Percentiles rank a stretch among this genome's conserved stretches.
phyloP scores from a whole-genome alignment of 2,797 vertebrate genomes.

The Nyctibius grandis region DNA sequence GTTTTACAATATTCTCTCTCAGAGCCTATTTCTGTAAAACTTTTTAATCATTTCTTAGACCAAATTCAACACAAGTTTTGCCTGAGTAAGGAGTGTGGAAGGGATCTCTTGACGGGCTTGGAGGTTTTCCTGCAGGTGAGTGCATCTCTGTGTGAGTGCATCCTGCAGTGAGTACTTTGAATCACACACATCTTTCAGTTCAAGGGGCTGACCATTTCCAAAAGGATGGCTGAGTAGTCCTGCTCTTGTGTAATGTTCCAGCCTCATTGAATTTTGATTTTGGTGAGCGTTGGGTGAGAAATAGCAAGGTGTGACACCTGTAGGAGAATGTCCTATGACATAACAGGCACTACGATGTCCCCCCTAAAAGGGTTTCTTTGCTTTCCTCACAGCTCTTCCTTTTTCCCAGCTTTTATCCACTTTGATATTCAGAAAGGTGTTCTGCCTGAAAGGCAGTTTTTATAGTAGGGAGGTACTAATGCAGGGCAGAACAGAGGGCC shows the following conservation, averaged over 20 bases:
- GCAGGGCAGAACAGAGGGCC: neutral
- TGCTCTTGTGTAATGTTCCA: neutral
- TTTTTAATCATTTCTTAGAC: neutral
- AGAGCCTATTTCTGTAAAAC: neutral
- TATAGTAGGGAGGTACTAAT: neutral
- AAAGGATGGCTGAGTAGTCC: neutral
- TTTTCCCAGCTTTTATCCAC: neutral
- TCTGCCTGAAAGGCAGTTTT: neutral
- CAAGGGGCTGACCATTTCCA: neutral
- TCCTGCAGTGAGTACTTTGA: neutral
- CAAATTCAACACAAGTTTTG: neutral
- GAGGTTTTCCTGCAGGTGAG: neutral
- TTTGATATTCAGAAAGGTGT: neutral
- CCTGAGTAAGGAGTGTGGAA: neutral
- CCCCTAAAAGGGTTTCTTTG: neutral
- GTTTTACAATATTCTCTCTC: neutral
- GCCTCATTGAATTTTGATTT: neutral
- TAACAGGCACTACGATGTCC: neutral
- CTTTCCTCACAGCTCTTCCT: neutral
- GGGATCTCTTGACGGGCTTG: neutral
- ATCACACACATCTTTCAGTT: neutral
- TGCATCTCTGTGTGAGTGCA: neutral
- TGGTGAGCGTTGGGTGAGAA: neutral
- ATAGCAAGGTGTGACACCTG: neutral
- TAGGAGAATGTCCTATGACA: neutral